phyloP scores from a whole-genome alignment of 2,888 invertebrate species.

The Ormyrus nitidulus region DNA sequence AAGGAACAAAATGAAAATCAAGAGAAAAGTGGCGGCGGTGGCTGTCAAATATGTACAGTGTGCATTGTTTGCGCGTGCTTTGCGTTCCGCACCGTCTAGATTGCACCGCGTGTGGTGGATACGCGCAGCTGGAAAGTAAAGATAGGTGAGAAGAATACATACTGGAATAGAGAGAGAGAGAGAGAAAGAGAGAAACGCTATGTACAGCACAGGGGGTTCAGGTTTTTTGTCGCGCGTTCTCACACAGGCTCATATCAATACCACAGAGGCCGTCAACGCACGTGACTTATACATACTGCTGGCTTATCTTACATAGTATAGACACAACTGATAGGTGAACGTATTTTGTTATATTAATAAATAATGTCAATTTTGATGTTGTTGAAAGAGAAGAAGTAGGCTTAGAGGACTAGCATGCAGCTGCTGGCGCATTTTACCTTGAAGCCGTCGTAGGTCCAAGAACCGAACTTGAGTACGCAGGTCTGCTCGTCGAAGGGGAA shows the following conservation, averaged over 20 bases:
- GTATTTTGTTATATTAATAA: not conserved
- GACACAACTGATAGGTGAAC: not conserved
- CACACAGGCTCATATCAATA: slow-evolving; percentile 18
- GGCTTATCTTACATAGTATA: slow-evolving; percentile 23
- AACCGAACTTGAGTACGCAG: slow-evolving; percentile 91
- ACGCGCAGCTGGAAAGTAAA: slow-evolving; percentile 51
- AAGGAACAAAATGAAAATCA: not conserved
- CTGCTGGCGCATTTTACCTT: slow-evolving; percentile 78
- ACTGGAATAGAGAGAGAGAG: slow-evolving; percentile 14
- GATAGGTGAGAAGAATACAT: slow-evolving; percentile 42
- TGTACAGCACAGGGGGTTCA: slow-evolving; percentile 1
- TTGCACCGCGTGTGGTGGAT: slow-evolving; percentile 30
- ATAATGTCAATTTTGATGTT: not conserved
- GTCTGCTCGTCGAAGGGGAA: slow-evolving; percentile 92
- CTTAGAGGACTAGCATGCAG: slow-evolving; percentile 67
- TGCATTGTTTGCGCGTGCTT: slow-evolving; percentile 54
- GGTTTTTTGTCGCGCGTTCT: not conserved
- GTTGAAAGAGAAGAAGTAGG: not conserved
- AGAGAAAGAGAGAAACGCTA: not conserved
- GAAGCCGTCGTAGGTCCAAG: slow-evolving; percentile 91
- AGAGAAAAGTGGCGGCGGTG: slow-evolving; percentile 6
- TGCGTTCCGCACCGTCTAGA: slow-evolving; percentile 46
- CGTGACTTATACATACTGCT: not conserved
- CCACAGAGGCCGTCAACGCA: slow-evolving; percentile 7
- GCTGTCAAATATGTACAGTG: slow-evolving; percentile 19